Evolutionary conservation across 1,140 invertebrate genomes (phyloP), one percentile per base, ranked within the genome.

Genomic region (Euschistus heros): DNA sequence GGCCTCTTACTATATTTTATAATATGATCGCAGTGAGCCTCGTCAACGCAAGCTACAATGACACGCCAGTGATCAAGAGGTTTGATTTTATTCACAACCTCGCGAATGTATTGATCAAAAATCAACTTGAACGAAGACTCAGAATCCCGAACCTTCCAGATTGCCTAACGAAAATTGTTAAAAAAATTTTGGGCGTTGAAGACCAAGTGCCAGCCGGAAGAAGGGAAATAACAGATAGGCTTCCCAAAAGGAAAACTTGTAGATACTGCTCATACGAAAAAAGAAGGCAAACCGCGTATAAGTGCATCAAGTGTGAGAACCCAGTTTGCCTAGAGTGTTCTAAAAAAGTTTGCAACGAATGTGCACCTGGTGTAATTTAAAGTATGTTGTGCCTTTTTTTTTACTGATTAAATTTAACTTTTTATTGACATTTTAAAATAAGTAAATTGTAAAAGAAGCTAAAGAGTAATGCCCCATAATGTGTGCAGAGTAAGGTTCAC

Each of bases 1-100:
- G 73, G 73, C 73, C 74, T 27, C 60, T 73, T 37, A 67, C 71
- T 15, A 66, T 73, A 18, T 75, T 73, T 66, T 74, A 65, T 63
- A 57, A 64, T 14, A 57, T 74, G 46, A 26, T 75, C 66, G 69
- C 72, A 42, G 57, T 63, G 44, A 47, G 68, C 42, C 52, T 70
- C 42, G 71, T 71, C 42, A 50, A 17, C 50, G 42, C 42, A 10
- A 44, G 42, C 17, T 44, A 10, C 17, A 17, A 44, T 17, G 42
- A 44, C 7, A 44, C 42, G 17, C 42, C 42, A 44, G 17, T 44
- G 17, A 17, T 44, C 7, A 44, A 44, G 17, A 8, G 42, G 7
- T 44, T 44, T 44, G 42, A 44, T 44, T 44, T 44, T 44, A 44
- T 44, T 10, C 42, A 44, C 17, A 17, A 44, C 17, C 42, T 44